Conservation (phyloP, 2,797 vertebrate species). For the Sebastes hubbsi region DNA sequence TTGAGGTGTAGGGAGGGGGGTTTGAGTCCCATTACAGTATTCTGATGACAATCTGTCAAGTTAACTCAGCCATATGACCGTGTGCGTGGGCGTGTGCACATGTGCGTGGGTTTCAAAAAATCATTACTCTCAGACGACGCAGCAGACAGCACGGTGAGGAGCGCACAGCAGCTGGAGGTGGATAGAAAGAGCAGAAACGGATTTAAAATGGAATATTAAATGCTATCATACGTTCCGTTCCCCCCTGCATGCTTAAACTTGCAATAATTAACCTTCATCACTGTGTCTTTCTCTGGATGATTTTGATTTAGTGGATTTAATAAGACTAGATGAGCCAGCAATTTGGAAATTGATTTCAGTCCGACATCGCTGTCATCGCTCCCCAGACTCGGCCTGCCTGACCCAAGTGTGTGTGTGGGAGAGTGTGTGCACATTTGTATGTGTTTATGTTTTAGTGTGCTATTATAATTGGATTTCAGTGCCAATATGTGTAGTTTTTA, state of each 20-base stretch:
- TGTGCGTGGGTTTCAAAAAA: constrained; percentile 50
- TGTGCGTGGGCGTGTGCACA: constrained; percentile 40
- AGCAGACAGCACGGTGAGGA: constrained; percentile 9
- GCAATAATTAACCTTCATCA: neutral
- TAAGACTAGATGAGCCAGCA: constrained; percentile 33
- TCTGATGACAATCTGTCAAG: constrained; percentile 80
- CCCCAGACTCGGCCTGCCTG: neutral
- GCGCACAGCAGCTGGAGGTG: constrained; percentile 20
- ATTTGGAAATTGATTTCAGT: constrained; percentile 55
- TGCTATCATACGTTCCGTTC: neutral
- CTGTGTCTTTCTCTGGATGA: neutral
- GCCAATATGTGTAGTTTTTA: neutral
- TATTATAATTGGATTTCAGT: neutral
- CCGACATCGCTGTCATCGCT: constrained; percentile 9
- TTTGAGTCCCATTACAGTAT: constrained; percentile 73
- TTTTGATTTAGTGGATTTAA: constrained; percentile 33
- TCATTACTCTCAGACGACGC: constrained; percentile 37
- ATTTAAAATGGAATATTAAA: constrained; percentile 6
- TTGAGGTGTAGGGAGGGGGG: neutral
- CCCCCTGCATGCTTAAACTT: neutral
- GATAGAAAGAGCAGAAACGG: neutral
- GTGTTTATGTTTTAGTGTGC: neutral
- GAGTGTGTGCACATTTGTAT: neutral
- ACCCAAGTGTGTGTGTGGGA: neutral
- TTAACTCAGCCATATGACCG: constrained; percentile 71